These are phyloP conservation scores for Ancistrus triradiatus DNA, from an alignment of 2,113 vertebrate species.

Conservation along the genomic window DNA sequence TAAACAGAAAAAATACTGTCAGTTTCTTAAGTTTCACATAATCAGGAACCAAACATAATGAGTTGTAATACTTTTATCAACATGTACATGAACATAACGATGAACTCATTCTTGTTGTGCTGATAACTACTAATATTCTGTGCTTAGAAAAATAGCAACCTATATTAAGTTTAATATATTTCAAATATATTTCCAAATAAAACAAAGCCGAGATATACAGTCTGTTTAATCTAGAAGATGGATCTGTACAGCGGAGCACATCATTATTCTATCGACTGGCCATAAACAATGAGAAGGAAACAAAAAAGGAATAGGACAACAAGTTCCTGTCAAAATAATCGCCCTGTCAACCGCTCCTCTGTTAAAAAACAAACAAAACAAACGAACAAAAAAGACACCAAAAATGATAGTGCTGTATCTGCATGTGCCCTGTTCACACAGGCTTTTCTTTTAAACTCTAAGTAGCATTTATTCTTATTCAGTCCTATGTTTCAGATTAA, in stretches of 20 bases:
- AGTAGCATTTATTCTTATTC: slow-evolving; percentile 14
- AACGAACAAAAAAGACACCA: background rate
- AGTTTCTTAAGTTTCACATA: no score
- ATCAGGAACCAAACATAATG: slow-evolving; percentile 52
- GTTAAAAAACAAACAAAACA: background rate
- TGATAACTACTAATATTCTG: slow-evolving; percentile 65
- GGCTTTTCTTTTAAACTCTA: slow-evolving; percentile 43
- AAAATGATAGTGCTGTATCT: slow-evolving; percentile 39
- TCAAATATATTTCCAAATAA: slow-evolving; percentile 75
- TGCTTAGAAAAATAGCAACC: slow-evolving; percentile 78
- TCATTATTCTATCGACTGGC: slow-evolving; percentile 67
- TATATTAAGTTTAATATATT: slow-evolving; percentile 89
- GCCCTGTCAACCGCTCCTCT: slow-evolving; percentile 59
- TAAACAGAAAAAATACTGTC: background rate
- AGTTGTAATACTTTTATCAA: slow-evolving; percentile 5
- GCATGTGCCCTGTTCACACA: slow-evolving; percentile 58
- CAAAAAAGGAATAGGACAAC: slow-evolving; percentile 49
- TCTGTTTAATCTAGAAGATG: slow-evolving; percentile 72
- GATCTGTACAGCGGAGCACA: slow-evolving; percentile 71
- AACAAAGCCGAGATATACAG: slow-evolving; percentile 82
- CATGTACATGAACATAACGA: no score
- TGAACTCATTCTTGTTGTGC: no score
- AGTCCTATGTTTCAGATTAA: slow-evolving; percentile 22
- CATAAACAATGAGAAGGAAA: slow-evolving; percentile 54
- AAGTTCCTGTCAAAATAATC: slow-evolving; percentile 58